Evolutionary conservation across 2,888 invertebrate species (phyloP).

Genomic region (Rotaria macrura): DNA sequence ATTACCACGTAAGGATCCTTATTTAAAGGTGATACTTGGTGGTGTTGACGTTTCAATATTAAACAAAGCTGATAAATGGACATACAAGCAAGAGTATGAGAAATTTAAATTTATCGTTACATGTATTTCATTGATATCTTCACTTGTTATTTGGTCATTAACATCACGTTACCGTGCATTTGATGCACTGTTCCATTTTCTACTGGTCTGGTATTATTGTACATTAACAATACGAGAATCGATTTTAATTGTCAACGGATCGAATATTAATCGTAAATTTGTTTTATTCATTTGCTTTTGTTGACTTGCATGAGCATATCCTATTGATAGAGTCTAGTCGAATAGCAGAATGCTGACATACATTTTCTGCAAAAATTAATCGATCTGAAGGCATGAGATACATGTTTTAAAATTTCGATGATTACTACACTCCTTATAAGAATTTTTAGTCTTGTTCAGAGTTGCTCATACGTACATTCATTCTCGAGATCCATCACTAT

Average conservation of each 20-base stretch:
- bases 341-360: too few species aligned
- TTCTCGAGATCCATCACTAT: too few species aligned
- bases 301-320: too few species aligned
- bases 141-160: conserved; percentile 66
- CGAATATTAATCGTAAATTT: conserved; percentile 45
- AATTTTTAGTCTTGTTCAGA: too few species aligned
- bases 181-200: conserved; percentile 60
- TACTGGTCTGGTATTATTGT: conserved; percentile 98
- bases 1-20: conserved; percentile 46
- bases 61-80: conserved; percentile 75
- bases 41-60: conserved; percentile 93
- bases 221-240: conserved; percentile 95
- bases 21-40: conserved; percentile 84
- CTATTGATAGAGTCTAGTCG: too few species aligned
- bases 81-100: conserved; percentile 97
- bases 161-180: conserved; percentile 61
- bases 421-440: too few species aligned
- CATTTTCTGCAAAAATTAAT: too few species aligned
- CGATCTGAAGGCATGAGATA: too few species aligned
- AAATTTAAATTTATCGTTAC: conserved; percentile 92
- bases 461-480: too few species aligned
- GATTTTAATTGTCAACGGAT: conserved; percentile 93
- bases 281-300: not conserved
- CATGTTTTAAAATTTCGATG: too few species aligned
- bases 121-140: conserved; percentile 75